Conservation (phyloP, 2,113 vertebrate genomes). For the Genyomyrus donnyi region DNA sequence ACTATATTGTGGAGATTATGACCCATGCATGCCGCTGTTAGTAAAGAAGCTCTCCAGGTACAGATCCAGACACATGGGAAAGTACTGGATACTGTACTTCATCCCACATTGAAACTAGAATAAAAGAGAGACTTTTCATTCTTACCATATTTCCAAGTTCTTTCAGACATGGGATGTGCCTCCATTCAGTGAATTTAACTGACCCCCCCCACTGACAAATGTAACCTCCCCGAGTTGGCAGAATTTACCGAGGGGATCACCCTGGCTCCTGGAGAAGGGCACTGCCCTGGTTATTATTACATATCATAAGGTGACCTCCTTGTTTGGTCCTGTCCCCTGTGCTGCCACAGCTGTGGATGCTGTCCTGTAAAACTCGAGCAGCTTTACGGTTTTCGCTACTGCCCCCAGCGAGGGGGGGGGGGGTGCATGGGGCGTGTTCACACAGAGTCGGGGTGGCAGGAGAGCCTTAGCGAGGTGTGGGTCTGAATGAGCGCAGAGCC, state of each 20-base stretch:
- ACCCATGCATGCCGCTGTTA: not conserved
- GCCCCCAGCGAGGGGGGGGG: not conserved
- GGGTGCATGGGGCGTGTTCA: slow-evolving; percentile 10
- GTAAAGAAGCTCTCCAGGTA: not conserved
- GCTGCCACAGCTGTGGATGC: not conserved
- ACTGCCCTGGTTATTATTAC: not conserved
- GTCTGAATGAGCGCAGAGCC: slow-evolving; percentile 11
- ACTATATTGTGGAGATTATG: not conserved
- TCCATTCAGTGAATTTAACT: not conserved
- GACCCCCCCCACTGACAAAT: not conserved
- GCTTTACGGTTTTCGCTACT: not conserved
- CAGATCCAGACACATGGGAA: not conserved
- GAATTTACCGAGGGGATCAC: not conserved
- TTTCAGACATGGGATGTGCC: not conserved
- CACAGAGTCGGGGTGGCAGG: slow-evolving; percentile 5
- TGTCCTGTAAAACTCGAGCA: not conserved
- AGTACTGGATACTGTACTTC: not conserved
- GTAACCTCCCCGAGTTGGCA: not conserved
- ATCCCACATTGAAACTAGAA: not conserved
- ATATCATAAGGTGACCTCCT: not conserved
- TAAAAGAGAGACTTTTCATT: not conserved
- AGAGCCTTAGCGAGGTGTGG: slow-evolving; percentile 22
- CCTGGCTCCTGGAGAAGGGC: not conserved
- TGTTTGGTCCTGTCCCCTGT: not conserved
- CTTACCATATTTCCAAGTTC: not conserved